These are phyloP conservation scores for Ibycter americanus DNA, from an alignment of 2,797 vertebrate genomes.

Conservation along the genomic window DNA sequence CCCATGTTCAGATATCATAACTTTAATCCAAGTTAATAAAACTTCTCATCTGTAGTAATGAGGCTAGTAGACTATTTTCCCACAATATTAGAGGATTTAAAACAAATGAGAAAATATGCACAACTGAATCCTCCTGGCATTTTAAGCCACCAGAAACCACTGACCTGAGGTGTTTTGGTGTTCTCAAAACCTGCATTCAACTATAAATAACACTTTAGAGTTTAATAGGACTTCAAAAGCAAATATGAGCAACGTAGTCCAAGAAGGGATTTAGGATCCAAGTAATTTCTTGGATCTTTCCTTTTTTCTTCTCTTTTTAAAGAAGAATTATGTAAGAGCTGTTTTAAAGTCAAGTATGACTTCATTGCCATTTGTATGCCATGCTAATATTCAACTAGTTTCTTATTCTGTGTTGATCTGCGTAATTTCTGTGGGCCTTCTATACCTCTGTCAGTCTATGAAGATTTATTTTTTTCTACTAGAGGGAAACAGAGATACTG, in stretches of 20 bases:
- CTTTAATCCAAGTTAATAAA: constrained; percentile 35
- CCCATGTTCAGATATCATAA: background rate
- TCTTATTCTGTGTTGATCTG: background rate
- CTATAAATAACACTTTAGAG: background rate
- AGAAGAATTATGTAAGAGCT: background rate
- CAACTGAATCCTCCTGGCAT: background rate
- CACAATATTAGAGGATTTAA: background rate
- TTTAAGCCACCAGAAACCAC: background rate
- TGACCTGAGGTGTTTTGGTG: background rate
- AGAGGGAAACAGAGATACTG: background rate
- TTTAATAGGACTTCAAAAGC: background rate
- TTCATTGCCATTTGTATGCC: background rate
- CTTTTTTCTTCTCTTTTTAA: background rate
- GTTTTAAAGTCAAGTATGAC: background rate
- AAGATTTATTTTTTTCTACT: background rate
- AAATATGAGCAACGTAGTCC: background rate
- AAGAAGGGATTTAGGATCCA: background rate
- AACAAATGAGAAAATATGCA: background rate
- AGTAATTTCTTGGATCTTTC: background rate
- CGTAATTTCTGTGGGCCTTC: background rate
- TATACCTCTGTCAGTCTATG: background rate
- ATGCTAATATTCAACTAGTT: background rate
- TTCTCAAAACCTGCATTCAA: background rate
- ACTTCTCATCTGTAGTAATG: background rate
- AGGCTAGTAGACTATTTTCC: background rate